These are phyloP conservation scores for Heliconius nattereri DNA, from an alignment of 1,140 invertebrate genomes.

Conservation along the genomic window DNA sequence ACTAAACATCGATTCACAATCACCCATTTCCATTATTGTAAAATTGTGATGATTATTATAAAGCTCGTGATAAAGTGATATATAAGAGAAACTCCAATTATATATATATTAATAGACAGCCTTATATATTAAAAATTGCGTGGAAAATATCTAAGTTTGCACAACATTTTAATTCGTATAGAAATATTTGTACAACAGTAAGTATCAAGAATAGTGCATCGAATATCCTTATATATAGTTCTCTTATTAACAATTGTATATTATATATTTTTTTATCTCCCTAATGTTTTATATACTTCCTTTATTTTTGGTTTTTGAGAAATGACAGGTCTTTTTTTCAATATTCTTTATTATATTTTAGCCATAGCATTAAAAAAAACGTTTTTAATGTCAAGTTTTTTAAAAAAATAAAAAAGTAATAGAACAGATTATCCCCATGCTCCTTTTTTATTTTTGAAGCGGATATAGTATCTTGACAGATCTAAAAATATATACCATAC, in stretches of 20 bases:
- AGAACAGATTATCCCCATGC: neutral
- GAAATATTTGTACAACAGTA: slow-evolving; percentile 67
- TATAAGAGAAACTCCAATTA: neutral
- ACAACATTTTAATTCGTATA: slow-evolving; percentile 39
- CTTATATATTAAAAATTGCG: slow-evolving; percentile 21
- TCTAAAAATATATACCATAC: slow-evolving; percentile 6
- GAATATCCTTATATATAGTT: slow-evolving; percentile 20
- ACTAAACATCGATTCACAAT: neutral
- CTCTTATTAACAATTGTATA: slow-evolving; percentile 14
- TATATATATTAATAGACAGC: slow-evolving; percentile 9
- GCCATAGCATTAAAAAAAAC: too few relatives aligned
- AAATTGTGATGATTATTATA: slow-evolving; percentile 20
- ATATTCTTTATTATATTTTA: too few relatives aligned
- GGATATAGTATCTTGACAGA: neutral
- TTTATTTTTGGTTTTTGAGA: too few relatives aligned
- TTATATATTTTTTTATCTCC: neutral
- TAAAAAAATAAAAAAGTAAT: neutral
- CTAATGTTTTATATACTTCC: neutral
- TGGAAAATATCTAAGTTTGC: slow-evolving; percentile 23
- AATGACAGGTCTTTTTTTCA: too few relatives aligned
- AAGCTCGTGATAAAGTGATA: slow-evolving; percentile 15
- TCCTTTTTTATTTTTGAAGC: neutral
- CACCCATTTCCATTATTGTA: slow-evolving; percentile 3
- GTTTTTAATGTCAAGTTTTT: too few relatives aligned
- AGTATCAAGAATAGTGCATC: slow-evolving; percentile 72